Evolutionary conservation across 2,888 invertebrate genomes (phyloP).

Genomic region (Glaucopsyche alexis): DNA sequence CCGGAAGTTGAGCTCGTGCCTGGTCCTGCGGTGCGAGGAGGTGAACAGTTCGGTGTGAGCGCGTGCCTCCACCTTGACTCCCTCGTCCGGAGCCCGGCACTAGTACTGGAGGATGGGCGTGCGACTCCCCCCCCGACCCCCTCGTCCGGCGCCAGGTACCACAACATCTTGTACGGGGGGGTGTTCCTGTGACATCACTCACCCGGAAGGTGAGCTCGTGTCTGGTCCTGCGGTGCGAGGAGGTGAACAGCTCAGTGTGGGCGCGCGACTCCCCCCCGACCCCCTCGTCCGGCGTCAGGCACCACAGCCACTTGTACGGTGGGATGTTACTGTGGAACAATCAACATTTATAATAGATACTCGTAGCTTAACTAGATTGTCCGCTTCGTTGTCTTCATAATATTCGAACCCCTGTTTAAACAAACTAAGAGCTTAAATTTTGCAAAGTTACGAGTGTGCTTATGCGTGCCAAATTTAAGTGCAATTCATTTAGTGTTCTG

Average conservation of each 20-base stretch:
- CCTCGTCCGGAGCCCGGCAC: slow-evolving; percentile 76
- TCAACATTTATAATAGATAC: no score
- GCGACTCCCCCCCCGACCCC: no score
- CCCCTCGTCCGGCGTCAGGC: slow-evolving; percentile 63
- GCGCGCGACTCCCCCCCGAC: slow-evolving; percentile 68
- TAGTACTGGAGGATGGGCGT: slow-evolving; percentile 85
- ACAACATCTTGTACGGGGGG: no score
- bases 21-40: slow-evolving; percentile 68
- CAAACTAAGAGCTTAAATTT: no score
- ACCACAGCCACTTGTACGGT: slow-evolving; percentile 86
- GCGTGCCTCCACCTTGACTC: slow-evolving; percentile 63
- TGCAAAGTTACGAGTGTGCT: no score
- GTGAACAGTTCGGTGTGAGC: slow-evolving; percentile 78
- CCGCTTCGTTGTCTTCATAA: not conserved
- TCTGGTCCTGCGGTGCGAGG: slow-evolving; percentile 67
- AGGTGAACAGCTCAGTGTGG: slow-evolving; percentile 77
- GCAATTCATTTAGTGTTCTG: no score
- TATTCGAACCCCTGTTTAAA: no score
- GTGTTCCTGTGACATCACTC: no score
- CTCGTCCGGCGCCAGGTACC: no score
- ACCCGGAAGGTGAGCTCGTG: slow-evolving; percentile 59
- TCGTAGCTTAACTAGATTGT: no score
- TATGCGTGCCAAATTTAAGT: no score
- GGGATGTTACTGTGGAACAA: slow-evolving; percentile 77
- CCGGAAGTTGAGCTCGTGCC: slow-evolving; percentile 62